Conservation (phyloP, 2,888 invertebrate species). For the Tethea ocularis region DNA sequence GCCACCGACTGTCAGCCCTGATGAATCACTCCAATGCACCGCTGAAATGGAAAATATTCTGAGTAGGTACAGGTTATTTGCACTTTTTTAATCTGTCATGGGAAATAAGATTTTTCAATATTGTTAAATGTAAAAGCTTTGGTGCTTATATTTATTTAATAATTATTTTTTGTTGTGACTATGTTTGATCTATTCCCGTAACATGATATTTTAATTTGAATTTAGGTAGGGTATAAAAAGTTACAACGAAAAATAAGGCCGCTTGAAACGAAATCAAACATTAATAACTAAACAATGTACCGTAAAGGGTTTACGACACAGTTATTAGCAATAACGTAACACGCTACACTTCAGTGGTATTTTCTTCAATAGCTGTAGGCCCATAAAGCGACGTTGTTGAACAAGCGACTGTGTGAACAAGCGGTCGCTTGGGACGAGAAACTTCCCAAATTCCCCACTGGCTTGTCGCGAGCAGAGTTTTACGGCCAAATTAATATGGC, state of each 20-base stretch:
- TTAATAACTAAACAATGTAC: constrained; percentile 44
- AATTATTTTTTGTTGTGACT: no score
- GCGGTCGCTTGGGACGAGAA: constrained; percentile 76
- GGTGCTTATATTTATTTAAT: no score
- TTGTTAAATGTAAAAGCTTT: background rate
- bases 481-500: constrained; percentile 85
- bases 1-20: constrained; percentile 62
- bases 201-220: no score
- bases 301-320: constrained; percentile 56
- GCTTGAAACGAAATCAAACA: constrained; percentile 30
- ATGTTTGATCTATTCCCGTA: no score
- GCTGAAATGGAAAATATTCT: constrained; percentile 22
- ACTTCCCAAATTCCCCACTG: constrained; percentile 76
- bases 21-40: constrained; percentile 65
- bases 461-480: constrained; percentile 83
- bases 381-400: constrained; percentile 61
- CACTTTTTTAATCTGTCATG: constrained; percentile 30
- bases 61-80: constrained; percentile 34
- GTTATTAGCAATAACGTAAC: constrained; percentile 72
- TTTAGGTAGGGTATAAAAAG: background rate
- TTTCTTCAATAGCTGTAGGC: constrained; percentile 65
- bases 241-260: background rate
- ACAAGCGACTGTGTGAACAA: constrained; percentile 78
- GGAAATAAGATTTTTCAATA: constrained; percentile 11
- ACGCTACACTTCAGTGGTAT: constrained; percentile 56